These are phyloP conservation scores for Stegastes partitus DNA, from an alignment of 2,113 vertebrate species.

Conservation along the genomic window DNA sequence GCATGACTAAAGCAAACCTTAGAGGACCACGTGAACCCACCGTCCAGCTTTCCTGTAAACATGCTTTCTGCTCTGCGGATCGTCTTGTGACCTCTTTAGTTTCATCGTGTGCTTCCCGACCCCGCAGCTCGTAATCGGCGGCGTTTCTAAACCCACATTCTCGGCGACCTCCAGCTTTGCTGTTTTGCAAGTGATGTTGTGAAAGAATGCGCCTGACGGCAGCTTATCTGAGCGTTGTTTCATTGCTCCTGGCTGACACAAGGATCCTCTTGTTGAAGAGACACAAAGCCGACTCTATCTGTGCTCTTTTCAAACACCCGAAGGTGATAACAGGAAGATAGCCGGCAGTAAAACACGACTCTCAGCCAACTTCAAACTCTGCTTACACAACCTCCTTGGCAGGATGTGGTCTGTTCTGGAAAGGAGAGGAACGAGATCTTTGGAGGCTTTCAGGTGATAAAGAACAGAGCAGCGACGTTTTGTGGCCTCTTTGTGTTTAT, in stretches of 20 bases:
- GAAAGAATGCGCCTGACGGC: slow-evolving; percentile 45
- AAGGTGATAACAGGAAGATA: slow-evolving; percentile 59
- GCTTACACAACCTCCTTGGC: slow-evolving; percentile 53
- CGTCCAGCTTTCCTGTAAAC: background rate
- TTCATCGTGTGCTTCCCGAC: background rate
- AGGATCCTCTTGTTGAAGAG: slow-evolving; percentile 51
- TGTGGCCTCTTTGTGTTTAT: slow-evolving; percentile 2
- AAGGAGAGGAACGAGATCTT: slow-evolving; percentile 1
- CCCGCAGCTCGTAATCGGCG: background rate
- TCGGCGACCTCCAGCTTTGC: background rate
- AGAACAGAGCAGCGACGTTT: slow-evolving; percentile 20
- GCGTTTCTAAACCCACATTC: background rate
- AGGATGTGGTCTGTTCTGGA: background rate
- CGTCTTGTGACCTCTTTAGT: background rate
- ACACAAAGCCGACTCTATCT: slow-evolving; percentile 47
- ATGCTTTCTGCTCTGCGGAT: background rate
- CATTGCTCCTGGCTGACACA: slow-evolving; percentile 45
- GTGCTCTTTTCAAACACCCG: slow-evolving; percentile 48
- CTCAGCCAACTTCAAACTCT: slow-evolving; percentile 26
- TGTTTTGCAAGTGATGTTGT: slow-evolving; percentile 25
- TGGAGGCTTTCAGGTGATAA: slow-evolving; percentile 39
- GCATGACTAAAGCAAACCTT: background rate
- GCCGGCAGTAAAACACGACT: slow-evolving; percentile 50
- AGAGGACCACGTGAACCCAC: background rate
- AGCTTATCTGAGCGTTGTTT: slow-evolving; percentile 47